Evolutionary conservation across 2,797 vertebrate species (phyloP).

Genomic region (Alca torda): DNA sequence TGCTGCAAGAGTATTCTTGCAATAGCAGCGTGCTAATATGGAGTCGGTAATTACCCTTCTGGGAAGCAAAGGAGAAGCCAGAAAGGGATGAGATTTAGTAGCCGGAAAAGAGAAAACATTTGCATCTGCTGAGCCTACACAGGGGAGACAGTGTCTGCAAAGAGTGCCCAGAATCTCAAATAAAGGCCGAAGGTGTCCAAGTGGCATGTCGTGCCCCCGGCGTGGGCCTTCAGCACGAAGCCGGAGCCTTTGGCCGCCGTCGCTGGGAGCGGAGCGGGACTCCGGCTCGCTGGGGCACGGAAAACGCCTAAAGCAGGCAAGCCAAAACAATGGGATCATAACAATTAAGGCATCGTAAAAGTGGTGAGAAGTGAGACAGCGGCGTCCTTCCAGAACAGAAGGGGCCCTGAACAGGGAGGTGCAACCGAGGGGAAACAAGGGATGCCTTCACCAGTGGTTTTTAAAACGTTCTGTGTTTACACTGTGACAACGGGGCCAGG

Average conservation of each 20-base stretch:
- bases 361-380: not conserved
- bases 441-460: not conserved
- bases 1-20: not conserved
- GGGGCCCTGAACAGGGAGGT: not conserved
- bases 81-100: not conserved
- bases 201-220: not conserved
- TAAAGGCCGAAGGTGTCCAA: not conserved
- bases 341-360: not conserved
- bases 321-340: not conserved
- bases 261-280: not conserved
- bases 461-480: not conserved
- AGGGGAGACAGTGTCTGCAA: not conserved
- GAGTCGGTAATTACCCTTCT: not conserved
- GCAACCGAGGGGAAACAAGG: not conserved
- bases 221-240: not conserved
- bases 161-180: too few relatives aligned
- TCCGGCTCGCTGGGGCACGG: not conserved
- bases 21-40: accelerated
- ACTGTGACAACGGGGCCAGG: not conserved
- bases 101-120: not conserved
- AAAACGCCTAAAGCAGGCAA: not conserved
- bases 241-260: not conserved
- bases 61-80: not conserved
- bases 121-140: not conserved
- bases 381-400: not conserved